Conservation (phyloP, 2,113 vertebrate species). For the Larimichthys crocea region DNA sequence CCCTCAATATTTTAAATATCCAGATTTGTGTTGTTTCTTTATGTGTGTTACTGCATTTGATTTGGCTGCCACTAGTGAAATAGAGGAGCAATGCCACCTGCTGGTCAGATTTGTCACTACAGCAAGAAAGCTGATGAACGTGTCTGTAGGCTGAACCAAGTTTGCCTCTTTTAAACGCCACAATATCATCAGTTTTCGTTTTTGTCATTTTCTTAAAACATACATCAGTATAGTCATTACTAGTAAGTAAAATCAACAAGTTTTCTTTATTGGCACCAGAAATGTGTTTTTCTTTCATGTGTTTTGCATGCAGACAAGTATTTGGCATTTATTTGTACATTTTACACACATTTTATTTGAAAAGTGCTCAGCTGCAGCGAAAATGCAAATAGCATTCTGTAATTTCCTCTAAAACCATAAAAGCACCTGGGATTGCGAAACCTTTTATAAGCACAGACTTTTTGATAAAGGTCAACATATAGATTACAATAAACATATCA, state of each 20-base stretch:
- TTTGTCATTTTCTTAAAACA: constrained; percentile 44
- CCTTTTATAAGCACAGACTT: constrained; percentile 8
- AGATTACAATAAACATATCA: constrained; percentile 7
- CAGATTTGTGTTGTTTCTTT: constrained; percentile 37
- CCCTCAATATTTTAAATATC: constrained; percentile 38
- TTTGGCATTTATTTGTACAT: constrained; percentile 17
- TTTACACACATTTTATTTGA: constrained; percentile 25
- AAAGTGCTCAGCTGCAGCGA: constrained; percentile 20
- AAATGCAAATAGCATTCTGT: constrained; percentile 7
- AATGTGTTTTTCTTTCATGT: constrained; percentile 2
- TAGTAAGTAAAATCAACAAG: constrained; percentile 22
- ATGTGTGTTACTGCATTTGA: constrained; percentile 8
- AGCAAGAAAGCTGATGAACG: background rate
- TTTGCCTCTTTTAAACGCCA: background rate
- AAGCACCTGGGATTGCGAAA: background rate
- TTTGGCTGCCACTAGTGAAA: background rate
- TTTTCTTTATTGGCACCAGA: constrained; percentile 7
- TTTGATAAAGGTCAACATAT: constrained; percentile 8
- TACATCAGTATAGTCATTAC: constrained; percentile 10
- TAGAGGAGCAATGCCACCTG: constrained; percentile 53
- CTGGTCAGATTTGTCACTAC: constrained; percentile 50
- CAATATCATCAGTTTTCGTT: background rate
- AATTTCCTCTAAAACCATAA: constrained; percentile 11
- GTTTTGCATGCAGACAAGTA: constrained; percentile 23
- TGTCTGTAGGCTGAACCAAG: background rate